Base-by-base conservation (phyloP, 2,888 invertebrate species). In the Scaptomyza polygonia region DNA sequence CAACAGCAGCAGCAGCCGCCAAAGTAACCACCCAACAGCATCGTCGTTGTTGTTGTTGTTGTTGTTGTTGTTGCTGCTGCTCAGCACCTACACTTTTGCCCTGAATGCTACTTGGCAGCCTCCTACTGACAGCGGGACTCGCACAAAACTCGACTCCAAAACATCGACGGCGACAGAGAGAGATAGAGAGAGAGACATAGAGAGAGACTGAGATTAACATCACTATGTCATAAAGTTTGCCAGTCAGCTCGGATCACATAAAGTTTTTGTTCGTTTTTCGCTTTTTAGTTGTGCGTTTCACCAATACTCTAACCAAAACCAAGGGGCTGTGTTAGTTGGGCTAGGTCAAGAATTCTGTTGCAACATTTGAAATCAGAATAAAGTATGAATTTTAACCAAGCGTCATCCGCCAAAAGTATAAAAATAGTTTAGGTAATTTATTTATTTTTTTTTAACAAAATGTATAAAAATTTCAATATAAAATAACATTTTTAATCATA, bases 51-150 rank as follows among this genome's bases (percentile, higher is more conserved):
- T 44, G 45, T 27, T 9, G 43, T n/a, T 25, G 51, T 47, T 49
- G 57, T 11, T 27, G 49, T 39, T 49, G 57, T 29, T 36, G 43
- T 48, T 12, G 57, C 40, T 39, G 65, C 51, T 75, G 70, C 71
- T 69, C 72, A 72, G 72, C 74, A 77, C 80, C 84, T 79, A 86
- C 82, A 84, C 75, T 72, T 82, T 76, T 71, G 83, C 64, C 72
- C 72, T 62, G 63, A 72, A 76, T 77, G 84, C 84, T 72, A 84
- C 82, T 67, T 79, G 74, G 67, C 71, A 67, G 67, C 82, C 79
- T 82, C 81, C 82, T 67, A 82, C 84, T 76, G 70, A 57, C 63
- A 53, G 14, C 44, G 18, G 49, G 30, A 25, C 43, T 43, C 40
- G 18, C 16, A 12, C 3, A 5, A 14, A 34, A 36, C 36, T 36